Percentiles rank a stretch among this genome's conserved stretches.
phyloP scores from a whole-genome alignment of 2,113 vertebrate species.

The Corapipo altera region DNA sequence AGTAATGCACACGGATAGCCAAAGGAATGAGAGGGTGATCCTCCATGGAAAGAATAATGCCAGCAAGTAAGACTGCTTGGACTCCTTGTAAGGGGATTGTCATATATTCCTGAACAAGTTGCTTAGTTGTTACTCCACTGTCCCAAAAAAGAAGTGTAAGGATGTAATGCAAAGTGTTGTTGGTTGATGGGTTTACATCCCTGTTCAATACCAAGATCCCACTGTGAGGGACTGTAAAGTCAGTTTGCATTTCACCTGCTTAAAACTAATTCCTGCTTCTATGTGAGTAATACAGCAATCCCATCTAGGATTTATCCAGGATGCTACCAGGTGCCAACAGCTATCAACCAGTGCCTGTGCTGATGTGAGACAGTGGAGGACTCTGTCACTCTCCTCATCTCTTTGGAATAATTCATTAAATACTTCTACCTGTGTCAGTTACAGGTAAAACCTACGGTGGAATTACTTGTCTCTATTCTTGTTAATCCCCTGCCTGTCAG shows the following conservation, averaged over 20 bases:
- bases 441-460: neutral
- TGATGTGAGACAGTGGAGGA: neutral
- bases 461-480: slow-evolving; percentile 39
- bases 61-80: neutral
- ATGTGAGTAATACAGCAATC: neutral
- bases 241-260: slow-evolving; percentile 44
- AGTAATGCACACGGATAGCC: neutral
- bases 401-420: slow-evolving; percentile 38
- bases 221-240: neutral
- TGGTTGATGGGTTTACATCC: neutral
- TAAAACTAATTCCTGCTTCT: slow-evolving; percentile 1
- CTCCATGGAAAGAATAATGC: neutral
- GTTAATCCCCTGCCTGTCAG: slow-evolving; percentile 63
- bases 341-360: neutral
- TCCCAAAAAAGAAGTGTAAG: neutral
- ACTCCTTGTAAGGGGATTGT: neutral
- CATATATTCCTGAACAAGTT: neutral
- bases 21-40: neutral
- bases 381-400: neutral
- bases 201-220: neutral
- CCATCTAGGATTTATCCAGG: slow-evolving; percentile 5
- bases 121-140: neutral
- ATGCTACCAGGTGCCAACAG: neutral
- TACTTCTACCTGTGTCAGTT: slow-evolving; percentile 46
- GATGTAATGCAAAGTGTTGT: neutral